Percentiles rank a stretch among this genome's conserved stretches.
These are phyloP conservation scores for Chesias legatella DNA, from an alignment of 2,888 invertebrate species.

Conservation along the genomic window DNA sequence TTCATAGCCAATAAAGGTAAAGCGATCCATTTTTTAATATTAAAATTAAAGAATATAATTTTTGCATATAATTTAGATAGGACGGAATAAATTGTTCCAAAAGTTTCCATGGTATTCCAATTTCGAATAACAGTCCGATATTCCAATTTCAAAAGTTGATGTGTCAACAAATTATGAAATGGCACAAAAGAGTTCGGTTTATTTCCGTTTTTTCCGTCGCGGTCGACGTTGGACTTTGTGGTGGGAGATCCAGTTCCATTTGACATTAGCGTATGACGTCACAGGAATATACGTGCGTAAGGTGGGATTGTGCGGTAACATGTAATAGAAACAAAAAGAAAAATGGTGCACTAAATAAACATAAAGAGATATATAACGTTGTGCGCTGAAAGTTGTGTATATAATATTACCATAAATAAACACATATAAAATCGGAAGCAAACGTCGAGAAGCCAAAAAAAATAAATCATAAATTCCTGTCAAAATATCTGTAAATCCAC, in stretches of 20 bases:
- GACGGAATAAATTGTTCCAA: too few species aligned
- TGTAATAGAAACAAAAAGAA: constrained; percentile 79
- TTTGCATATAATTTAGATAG: constrained; percentile 9
- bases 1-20: constrained; percentile 11
- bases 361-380: constrained; percentile 41
- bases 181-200: constrained; percentile 35
- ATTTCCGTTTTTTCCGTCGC: constrained; percentile 80
- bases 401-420: constrained; percentile 19
- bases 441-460: too few species aligned
- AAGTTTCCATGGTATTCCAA: constrained; percentile 1
- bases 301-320: constrained; percentile 77
- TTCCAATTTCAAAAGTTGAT: constrained; percentile 37
- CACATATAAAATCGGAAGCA: too few species aligned
- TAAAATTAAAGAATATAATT: constrained; percentile 21
- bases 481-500: too few species aligned
- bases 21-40: constrained; percentile 1
- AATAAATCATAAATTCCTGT: too few species aligned
- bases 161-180: constrained; percentile 18
- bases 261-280: constrained; percentile 53
- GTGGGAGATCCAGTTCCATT: constrained; percentile 69
- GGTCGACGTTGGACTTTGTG: constrained; percentile 78
- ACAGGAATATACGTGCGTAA: constrained; percentile 60
- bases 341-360: constrained; percentile 79
- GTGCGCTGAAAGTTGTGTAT: constrained; percentile 38
- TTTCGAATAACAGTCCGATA: constrained; percentile 6